Conservation (phyloP, 2,113 vertebrate genomes). For the Tricholaema leucomelas region DNA sequence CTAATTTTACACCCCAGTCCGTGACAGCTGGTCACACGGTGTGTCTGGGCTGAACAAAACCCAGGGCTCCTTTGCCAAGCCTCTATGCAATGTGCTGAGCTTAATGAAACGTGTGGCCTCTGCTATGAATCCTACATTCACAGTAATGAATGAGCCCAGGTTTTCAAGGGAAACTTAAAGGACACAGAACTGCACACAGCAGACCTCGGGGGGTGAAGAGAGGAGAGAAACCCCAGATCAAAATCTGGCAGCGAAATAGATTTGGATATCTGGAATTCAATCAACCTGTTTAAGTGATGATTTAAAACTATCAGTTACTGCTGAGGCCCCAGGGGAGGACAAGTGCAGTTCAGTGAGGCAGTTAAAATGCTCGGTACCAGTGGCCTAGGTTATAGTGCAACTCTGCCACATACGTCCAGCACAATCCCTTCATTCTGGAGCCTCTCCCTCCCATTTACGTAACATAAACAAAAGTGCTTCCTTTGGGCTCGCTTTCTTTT, state of each 20-base stretch:
- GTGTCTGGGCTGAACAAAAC: conserved; percentile 62
- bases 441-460: not conserved
- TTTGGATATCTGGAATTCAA: not conserved
- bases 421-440: not conserved
- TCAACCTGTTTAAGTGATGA: not conserved
- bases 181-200: not conserved
- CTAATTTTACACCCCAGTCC: conserved; percentile 50
- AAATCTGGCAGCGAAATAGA: not conserved
- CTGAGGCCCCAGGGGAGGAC: not conserved
- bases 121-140: conserved; percentile 36
- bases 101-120: conserved; percentile 65
- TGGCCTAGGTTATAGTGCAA: not conserved
- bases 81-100: conserved; percentile 39
- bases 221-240: not conserved
- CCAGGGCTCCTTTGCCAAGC: conserved; percentile 42
- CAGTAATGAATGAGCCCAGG: conserved; percentile 39
- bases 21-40: conserved; percentile 58
- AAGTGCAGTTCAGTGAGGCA: not conserved
- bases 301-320: not conserved
- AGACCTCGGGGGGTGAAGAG: not conserved
- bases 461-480: not conserved
- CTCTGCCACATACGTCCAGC: not conserved
- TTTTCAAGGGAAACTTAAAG: conserved; percentile 55
- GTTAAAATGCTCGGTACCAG: not conserved
- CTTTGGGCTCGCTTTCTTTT: not conserved